Base-by-base conservation (phyloP, 2,888 invertebrate species). In the Anthrax anthrax region DNA sequence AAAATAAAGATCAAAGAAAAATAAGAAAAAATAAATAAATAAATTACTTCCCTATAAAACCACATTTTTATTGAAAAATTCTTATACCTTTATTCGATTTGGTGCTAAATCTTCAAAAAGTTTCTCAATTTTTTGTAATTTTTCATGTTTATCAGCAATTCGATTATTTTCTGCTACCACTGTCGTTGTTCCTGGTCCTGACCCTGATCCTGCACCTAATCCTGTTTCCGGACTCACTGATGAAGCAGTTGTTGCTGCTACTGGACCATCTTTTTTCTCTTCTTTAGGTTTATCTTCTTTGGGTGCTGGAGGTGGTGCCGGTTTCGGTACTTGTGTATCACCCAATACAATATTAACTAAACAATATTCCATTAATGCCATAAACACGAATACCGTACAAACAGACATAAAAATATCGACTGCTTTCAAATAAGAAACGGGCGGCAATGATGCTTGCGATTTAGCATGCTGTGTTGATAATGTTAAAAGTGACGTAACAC, bases 401-500 rank as follows among this genome's bases (percentile, higher is more conserved):
- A 86, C 86, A 16, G 89, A 89, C 90, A 91, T 91, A 61, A 90
- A 91, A 1, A 86, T 87, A 60, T 91, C 90, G 3, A 91, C 89
- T 0, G 90, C 89, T 65, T 91, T 94, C 41, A 92, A 71, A 64
- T 94, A 94, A 2, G 92, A 92, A 5, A 94, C 94, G 0, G 92
- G 90, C 1, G 92, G 92, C 18, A 91, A 69, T 32, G 89, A 84
- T n/a, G 90, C 86, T 64, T 91, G 90, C 52, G 89, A 90, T 70
- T 91, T 91, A 14, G 91, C 91, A 64, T 91, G 91, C 61, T 91
- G 91, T 3, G 91, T 91, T 14, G 89, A 89, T 3, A 91, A 71
- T 3, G 91, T 91, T 43, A 91, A 76, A 37, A 91, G 70, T 29
- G 90, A 90, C 49, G 91, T 91, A 48, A 92, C 91, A 17, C 94